Evolutionary conservation across 2,888 invertebrate species (phyloP), one percentile per base, ranked within the genome.

Genomic region (Muschampia plurimacula): DNA sequence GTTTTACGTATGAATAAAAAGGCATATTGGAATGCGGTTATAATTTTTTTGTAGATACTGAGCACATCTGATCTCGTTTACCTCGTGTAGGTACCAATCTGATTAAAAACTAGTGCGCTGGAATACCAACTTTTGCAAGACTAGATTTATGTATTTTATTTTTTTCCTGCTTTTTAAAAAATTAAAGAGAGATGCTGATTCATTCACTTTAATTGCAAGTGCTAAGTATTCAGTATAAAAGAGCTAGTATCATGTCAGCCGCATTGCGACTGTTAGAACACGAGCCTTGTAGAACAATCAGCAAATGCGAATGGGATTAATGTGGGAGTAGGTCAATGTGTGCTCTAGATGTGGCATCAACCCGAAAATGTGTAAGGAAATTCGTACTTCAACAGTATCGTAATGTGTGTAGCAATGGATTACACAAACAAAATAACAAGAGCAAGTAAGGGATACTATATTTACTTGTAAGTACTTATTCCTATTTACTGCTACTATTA

Each of bases 221-320:
- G 32, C 57, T 59, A 28, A 32, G 57, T 59, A 32, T 59, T 59
- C 32, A 15, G 57, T 32, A 62, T 28, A 63, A 57, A 55, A 69
- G 62, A 69, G 52, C 39, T 52, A 60, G 41, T 39, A 39, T 52
- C 12, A 55, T 57, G 63, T 55, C 64, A 69, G 55, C 64, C 64
- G 69, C 69, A 69, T 64, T 69, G 69, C 69, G 69, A 64, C 69
- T 69, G 63, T 46, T 57, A 64, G 66, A 69, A 32, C 64, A 28
- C 7, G 57, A 39, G 44, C 44, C 64, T 69, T 64, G 64, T 28
- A 69, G 32, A 39, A 57, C 64, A 69, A 69, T 55, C 64, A 69
- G 69, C 32, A 64, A 69, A 69, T 69, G 64, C 44, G 69, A 69
- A 44, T 64, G 64, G 62, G 64, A 69, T 69, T 69, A 69, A 41